Evolutionary conservation across 2,797 vertebrate species (phyloP).

Genomic region (Gambusia yucatana): DNA sequence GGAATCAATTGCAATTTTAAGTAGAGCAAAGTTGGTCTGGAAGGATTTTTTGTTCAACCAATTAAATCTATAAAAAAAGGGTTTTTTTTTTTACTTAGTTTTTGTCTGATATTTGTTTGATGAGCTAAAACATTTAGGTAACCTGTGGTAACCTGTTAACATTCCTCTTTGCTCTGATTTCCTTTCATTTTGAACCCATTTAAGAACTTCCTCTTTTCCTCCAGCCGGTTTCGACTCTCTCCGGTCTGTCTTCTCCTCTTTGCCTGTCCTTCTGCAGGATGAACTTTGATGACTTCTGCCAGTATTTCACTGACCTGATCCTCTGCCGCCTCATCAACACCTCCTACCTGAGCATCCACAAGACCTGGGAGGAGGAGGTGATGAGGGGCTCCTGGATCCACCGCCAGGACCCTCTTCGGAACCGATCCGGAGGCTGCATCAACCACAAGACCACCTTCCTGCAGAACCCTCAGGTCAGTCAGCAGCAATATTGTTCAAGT

Average conservation of each 20-base stretch:
- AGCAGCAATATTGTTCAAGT: no score
- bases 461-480: conserved; percentile 91
- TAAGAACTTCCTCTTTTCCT: conserved; percentile 47
- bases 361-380: conserved; percentile 97
- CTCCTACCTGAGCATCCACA: conserved; percentile 96
- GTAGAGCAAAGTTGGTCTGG: not conserved
- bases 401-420: conserved; percentile 86
- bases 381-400: conserved; percentile 86
- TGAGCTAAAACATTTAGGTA: not conserved
- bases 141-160: conserved; percentile 22
- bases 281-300: conserved; percentile 95
- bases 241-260: conserved; percentile 43
- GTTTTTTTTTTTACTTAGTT: not conserved
- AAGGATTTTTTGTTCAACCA: not conserved
- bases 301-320: conserved; percentile 94
- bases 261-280: conserved; percentile 77
- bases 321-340: conserved; percentile 97
- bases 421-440: conserved; percentile 93
- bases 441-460: conserved; percentile 93
- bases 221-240: conserved; percentile 47
- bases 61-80: not conserved
- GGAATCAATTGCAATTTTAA: not conserved
- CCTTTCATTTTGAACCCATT: conserved; percentile 49
- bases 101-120: not conserved
- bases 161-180: conserved; percentile 50